Evolutionary conservation across 2,888 invertebrate genomes (phyloP), one percentile per base, ranked within the genome.

Genomic region (Cataglyphis livida): DNA sequence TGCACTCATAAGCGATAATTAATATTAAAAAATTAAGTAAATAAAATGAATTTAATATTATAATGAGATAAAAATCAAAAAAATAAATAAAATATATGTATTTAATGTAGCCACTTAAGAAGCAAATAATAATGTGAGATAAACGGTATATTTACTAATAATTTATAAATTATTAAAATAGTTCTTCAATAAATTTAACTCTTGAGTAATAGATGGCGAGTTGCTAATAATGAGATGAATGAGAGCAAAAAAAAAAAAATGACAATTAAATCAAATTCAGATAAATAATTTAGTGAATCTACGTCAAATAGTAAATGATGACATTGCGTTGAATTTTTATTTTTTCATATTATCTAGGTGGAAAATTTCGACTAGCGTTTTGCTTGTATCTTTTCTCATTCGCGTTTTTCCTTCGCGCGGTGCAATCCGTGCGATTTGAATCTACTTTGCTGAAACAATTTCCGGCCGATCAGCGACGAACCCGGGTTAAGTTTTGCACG

Each of bases 371-470:
- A 48, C n/a, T n/a, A 21, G 18, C 25, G 10, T 51, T 21, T 25
- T 3, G 32, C 32, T 51, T 25, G 6, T 51, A 51, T 51, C 38
- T 68, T 35, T 10, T 35, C 18, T 25, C 21, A 41, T 1, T 25
- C 21, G 35, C 0, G 6, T 9, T 38, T 51, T 65, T 73, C 44
- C 6, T 54, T 76, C 51, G 35, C 18, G 35, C 28, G 25, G 59
- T 32, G 66, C 32, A 35, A 32, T 32, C 32, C 15, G 41, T 21
- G 15, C 41, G 25, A 70, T 38, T 76, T 38, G 38, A 68, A 68
- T 76, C 54, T 54, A 28, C 51, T 76, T 68, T 38, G 25, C 25
- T 38, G 54, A 68, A 68, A 68, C 70, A 51, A 75, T 51, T 35
- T 32, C 32, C 41, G 21, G 41, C 41, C 65, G 25, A 25, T 35